These are phyloP conservation scores for Cebidichthys violaceus DNA, from an alignment of 2,113 vertebrate genomes.

Conservation along the genomic window DNA sequence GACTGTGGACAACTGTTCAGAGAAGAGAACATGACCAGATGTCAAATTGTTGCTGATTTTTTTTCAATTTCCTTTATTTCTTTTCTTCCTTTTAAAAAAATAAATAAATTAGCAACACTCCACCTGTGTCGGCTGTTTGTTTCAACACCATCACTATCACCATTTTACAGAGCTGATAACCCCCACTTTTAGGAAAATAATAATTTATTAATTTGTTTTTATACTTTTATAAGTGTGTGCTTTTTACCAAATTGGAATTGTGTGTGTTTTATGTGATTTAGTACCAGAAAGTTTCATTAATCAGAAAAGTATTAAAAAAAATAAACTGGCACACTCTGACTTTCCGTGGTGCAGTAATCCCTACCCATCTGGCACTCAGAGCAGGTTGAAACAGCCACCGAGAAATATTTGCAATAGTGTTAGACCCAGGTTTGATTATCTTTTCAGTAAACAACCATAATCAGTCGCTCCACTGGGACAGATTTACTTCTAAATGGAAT, in stretches of 20 bases:
- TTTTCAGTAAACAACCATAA: conserved; percentile 50
- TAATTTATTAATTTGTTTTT: conserved; percentile 26
- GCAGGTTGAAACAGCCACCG: conserved; percentile 60
- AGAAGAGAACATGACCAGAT: conserved; percentile 80
- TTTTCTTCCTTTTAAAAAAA: not conserved
- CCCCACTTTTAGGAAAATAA: conserved; percentile 2
- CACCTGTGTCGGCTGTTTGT: conserved; percentile 46
- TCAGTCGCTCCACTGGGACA: conserved; percentile 27
- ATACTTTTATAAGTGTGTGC: not conserved
- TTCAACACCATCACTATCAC: conserved; percentile 18
- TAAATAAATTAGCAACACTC: conserved; percentile 22
- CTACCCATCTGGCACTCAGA: conserved; percentile 55
- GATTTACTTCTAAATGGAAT: conserved; percentile 21
- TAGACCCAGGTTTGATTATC: conserved; percentile 49
- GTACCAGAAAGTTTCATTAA: conserved; percentile 49
- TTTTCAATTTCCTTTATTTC: conserved; percentile 38
- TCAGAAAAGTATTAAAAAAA: conserved; percentile 49
- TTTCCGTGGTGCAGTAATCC: conserved; percentile 48
- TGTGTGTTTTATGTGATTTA: not conserved
- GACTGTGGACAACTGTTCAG: conserved; percentile 83
- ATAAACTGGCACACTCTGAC: conserved; percentile 44
- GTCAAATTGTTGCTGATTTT: conserved; percentile 73
- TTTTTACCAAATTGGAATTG: conserved; percentile 38
- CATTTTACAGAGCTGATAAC: conserved; percentile 2
- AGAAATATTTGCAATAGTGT: conserved; percentile 57